Conservation (phyloP, 2,113 vertebrate genomes). For the Psettodes erumei region DNA sequence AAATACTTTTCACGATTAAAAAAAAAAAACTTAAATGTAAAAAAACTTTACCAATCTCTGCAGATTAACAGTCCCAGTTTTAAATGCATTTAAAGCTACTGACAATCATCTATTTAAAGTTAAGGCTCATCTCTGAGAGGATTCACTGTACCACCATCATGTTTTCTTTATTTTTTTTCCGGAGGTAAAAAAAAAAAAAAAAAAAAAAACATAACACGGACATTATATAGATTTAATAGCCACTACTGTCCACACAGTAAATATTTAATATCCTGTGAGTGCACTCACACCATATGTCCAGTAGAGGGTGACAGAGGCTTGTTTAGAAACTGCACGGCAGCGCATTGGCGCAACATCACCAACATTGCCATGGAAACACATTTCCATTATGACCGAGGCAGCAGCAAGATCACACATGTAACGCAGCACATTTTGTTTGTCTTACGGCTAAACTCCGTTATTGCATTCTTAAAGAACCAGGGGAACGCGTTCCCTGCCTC, state of each 20-base stretch:
- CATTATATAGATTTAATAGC: too few species aligned
- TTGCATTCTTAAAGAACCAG: background rate
- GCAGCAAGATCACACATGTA: background rate
- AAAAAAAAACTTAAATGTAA: too few species aligned
- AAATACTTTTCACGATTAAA: too few species aligned
- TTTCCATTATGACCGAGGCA: background rate
- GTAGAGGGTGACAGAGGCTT: conserved; percentile 55
- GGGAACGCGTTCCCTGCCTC: background rate
- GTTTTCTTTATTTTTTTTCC: too few species aligned
- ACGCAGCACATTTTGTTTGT: background rate
- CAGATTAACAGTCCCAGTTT: background rate
- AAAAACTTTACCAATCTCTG: background rate
- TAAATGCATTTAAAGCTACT: too few species aligned
- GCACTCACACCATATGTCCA: background rate
- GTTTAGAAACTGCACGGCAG: background rate
- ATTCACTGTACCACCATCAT: too few species aligned
- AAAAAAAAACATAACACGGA: background rate
- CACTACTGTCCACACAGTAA: too few species aligned
- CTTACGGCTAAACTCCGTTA: background rate
- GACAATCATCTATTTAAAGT: too few species aligned
- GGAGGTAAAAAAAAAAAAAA: background rate
- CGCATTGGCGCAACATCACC: conserved; percentile 3
- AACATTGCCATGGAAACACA: conserved; percentile 58
- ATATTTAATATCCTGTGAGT: background rate
- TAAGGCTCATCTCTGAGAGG: too few species aligned